Base-by-base conservation (phyloP, 2,888 invertebrate species). In the Cistogaster globosa region DNA sequence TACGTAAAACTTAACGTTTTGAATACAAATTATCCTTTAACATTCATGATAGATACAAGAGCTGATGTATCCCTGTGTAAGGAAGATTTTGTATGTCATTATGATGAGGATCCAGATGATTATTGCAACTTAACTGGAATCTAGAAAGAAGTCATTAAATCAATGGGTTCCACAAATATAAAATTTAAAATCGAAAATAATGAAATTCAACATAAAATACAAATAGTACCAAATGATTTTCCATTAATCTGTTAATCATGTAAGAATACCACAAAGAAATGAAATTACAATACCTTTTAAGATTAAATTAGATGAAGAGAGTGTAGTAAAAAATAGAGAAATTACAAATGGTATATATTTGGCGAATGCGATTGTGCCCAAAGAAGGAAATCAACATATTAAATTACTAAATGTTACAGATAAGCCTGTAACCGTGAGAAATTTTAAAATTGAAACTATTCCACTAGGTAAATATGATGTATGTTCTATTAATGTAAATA, bases 1-100 rank as follows among this genome's bases (percentile, higher is more conserved):
- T 26, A 26, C 26, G 72, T 72, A 8, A 62, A 53, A 38, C 20
- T 62, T 7, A 57, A 72, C n/a, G 42, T 76, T 53, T 8, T 65
- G 53, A 18, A 42, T 60, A 36, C 36, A 53, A 18, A 48, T 18
- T 9, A 57, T 32, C 7, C 32, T 12, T 51, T 72, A n/a, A 72
- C 72, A 14, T 72, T 72, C 16, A 16, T 74, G 53, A 62, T 62
- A 38, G 74, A 74, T 36, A 74, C 74, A 16, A 38, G 74, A 51
- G 62, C 74, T 18, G 69, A 76, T 36, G 38, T 82, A 18, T 82
- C 82, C 14, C 12, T 82, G 8, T 82, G 82, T 32, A 82, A 82
- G 20, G 20, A 68, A 38, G 14, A 53, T 7, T 63, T 63, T 58
- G 9, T 68, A n/a, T 42, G 14, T n/a, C 4, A 38, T n/a, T 65